These are phyloP conservation scores for Lacanobia oleracea DNA, from an alignment of 2,888 invertebrate genomes.

Conservation along the genomic window DNA sequence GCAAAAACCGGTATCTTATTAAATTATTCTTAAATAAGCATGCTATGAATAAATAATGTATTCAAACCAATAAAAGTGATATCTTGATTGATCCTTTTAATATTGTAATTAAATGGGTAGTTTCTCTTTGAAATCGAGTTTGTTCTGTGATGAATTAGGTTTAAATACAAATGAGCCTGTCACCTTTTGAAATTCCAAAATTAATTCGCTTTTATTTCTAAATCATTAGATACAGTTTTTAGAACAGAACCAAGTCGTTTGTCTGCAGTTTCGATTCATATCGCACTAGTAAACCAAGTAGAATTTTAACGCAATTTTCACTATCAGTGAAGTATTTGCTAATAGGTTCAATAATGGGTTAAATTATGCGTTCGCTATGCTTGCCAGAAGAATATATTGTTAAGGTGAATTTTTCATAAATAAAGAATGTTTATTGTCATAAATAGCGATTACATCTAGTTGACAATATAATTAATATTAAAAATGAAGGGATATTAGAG, in stretches of 20 bases:
- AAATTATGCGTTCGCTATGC: too few species aligned
- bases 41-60: background rate
- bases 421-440: too few species aligned
- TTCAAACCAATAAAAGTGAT: slow-evolving; percentile 9
- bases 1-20: background rate
- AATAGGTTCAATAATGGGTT: too few species aligned
- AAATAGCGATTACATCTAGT: too few species aligned
- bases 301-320: too few species aligned
- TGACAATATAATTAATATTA: too few species aligned
- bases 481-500: too few species aligned
- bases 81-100: slow-evolving; percentile 12
- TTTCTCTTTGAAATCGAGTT: slow-evolving; percentile 11
- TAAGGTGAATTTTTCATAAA: too few species aligned
- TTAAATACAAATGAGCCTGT: background rate
- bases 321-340: too few species aligned
- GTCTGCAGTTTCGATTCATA: background rate
- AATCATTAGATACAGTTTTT: background rate
- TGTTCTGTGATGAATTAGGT: background rate
- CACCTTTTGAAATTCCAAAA: background rate
- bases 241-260: background rate
- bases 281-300: too few species aligned
- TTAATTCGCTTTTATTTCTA: background rate
- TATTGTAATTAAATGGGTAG: background rate
- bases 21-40: background rate
- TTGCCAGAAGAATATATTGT: too few species aligned